Conservation (phyloP, 2,888 invertebrate species). For the Perizoma flavofasciatum region DNA sequence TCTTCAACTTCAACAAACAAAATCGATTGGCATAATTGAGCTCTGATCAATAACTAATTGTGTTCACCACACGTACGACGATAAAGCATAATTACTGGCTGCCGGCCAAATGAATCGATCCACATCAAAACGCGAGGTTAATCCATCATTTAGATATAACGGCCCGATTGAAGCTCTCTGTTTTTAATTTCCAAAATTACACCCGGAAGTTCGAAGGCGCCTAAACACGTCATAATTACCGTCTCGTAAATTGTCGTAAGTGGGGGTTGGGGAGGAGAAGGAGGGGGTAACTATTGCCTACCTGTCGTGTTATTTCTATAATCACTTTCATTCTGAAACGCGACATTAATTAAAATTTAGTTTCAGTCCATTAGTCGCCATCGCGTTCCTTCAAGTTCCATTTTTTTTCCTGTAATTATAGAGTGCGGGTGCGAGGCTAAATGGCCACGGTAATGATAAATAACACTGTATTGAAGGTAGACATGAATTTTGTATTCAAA, state of each 20-base stretch:
- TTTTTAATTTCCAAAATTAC: conserved; percentile 84
- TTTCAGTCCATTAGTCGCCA: conserved; percentile 82
- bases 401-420: conserved; percentile 81
- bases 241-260: conserved; percentile 77
- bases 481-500: conserved; percentile 83
- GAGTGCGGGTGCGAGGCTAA: conserved; percentile 75
- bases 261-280: conserved; percentile 52
- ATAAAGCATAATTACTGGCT: conserved; percentile 83
- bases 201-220: conserved; percentile 66
- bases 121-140: conserved; percentile 81
- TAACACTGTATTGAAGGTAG: conserved; percentile 77
- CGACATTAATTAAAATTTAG: conserved; percentile 85
- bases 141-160: conserved; percentile 84
- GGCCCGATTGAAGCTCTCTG: conserved; percentile 78
- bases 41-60: conserved; percentile 83
- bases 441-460: conserved; percentile 81
- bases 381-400: conserved; percentile 81
- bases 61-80: conserved; percentile 80
- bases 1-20: conserved; percentile 82
- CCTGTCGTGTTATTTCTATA: conserved; percentile 81
- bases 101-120: conserved; percentile 83
- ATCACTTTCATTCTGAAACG: conserved; percentile 83
- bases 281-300: conserved; percentile 55
- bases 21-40: conserved; percentile 83
- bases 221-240: conserved; percentile 79